Percentiles rank a stretch among this genome's conserved stretches.
Evolutionary conservation across 2,888 invertebrate genomes (phyloP).

Genomic region (Scaptomyza reducta): DNA sequence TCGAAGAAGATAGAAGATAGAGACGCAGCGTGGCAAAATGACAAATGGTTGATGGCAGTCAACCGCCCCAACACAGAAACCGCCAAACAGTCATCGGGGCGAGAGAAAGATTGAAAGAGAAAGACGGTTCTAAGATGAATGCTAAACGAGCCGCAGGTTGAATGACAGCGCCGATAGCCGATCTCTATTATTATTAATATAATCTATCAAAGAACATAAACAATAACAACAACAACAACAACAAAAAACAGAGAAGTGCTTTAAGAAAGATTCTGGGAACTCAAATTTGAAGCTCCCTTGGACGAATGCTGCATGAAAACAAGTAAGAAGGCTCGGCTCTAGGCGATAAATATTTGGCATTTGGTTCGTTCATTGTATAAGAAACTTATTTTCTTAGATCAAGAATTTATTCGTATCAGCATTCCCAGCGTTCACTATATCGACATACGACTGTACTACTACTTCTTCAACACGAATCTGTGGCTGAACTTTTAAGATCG

Average conservation of each 20-base stretch:
- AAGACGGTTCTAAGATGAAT: slow-evolving; percentile 22
- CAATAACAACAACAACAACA: background rate
- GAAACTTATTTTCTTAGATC: too few relatives aligned
- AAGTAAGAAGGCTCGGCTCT: too few relatives aligned
- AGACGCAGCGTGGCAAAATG: slow-evolving; percentile 46
- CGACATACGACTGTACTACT: background rate
- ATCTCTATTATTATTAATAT: slow-evolving; percentile 27
- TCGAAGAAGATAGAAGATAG: background rate
- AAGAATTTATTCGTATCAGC: too few relatives aligned
- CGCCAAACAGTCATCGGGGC: background rate
- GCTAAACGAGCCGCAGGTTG: slow-evolving; percentile 51
- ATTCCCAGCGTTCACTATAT: background rate
- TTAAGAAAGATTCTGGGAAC: too few relatives aligned
- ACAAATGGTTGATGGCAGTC: slow-evolving; percentile 50
- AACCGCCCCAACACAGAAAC: background rate
- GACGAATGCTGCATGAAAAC: too few relatives aligned
- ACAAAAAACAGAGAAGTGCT: too few relatives aligned
- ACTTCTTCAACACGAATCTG: background rate
- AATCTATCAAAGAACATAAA: slow-evolving; percentile 4
- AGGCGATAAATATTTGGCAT: too few relatives aligned
- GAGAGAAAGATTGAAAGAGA: slow-evolving; percentile 11
- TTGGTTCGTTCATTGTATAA: too few relatives aligned
- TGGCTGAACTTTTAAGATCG: slow-evolving; percentile 17
- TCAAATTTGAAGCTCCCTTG: too few relatives aligned
- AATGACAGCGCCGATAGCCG: slow-evolving; percentile 47